phyloP scores from a whole-genome alignment of 2,797 vertebrate genomes.

The Buphagus erythrorhynchus region DNA sequence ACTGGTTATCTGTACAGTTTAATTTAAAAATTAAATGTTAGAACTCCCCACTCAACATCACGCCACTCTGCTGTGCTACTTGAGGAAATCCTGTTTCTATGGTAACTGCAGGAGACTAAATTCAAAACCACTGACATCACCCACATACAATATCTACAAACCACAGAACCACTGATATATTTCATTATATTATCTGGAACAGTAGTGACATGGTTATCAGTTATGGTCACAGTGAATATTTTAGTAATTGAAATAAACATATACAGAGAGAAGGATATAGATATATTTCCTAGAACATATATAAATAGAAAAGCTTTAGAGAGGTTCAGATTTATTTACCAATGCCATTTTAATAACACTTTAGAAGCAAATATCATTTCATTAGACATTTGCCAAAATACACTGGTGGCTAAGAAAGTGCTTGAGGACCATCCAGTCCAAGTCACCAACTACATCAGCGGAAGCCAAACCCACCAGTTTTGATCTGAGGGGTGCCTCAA shows the following conservation, averaged over 20 bases:
- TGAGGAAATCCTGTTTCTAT: conserved; percentile 82
- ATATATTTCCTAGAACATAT: neutral
- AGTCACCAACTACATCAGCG: neutral
- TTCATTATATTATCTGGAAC: neutral
- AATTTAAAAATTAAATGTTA: conserved; percentile 72
- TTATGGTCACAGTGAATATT: conserved; percentile 12
- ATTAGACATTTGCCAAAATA: neutral
- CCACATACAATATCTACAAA: conserved; percentile 67
- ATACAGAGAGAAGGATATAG: neutral
- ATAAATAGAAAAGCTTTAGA: neutral
- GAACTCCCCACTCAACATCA: conserved; percentile 71
- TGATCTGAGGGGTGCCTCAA: neutral
- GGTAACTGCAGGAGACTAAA: conserved; percentile 82
- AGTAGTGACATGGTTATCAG: neutral
- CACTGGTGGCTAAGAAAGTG: neutral
- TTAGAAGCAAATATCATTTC: neutral
- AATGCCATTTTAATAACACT: neutral
- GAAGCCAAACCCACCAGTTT: neutral
- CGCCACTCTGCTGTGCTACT: conserved; percentile 47
- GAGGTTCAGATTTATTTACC: neutral
- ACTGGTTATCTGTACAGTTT: conserved; percentile 17
- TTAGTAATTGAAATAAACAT: neutral
- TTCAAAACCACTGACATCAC: conserved; percentile 73
- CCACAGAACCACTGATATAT: conserved; percentile 10
- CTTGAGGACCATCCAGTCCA: neutral